Evolutionary conservation across 2,113 vertebrate species (phyloP).

Genomic region (Calonectris borealis): DNA sequence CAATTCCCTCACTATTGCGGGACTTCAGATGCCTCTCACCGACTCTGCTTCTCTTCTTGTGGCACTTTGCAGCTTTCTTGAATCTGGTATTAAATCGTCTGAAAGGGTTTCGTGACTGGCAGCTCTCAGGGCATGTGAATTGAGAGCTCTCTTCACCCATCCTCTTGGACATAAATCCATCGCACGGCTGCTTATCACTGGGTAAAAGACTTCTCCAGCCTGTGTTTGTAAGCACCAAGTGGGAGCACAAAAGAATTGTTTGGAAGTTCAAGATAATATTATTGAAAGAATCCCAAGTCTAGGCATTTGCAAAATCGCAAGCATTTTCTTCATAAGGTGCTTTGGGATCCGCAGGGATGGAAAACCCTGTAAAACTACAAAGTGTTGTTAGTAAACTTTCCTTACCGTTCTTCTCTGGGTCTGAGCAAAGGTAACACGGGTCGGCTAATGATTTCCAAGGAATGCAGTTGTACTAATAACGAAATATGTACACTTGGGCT

Average conservation of each 20-base stretch:
- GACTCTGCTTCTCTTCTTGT: background rate
- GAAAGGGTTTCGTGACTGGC: background rate
- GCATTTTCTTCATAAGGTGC: background rate
- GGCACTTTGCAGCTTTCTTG: background rate
- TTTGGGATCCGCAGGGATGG: background rate
- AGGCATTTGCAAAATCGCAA: background rate
- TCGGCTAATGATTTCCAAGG: background rate
- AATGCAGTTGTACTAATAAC: conserved; percentile 5
- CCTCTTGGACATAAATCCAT: background rate
- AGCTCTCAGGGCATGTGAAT: background rate
- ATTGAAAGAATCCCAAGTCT: background rate
- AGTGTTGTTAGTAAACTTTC: background rate
- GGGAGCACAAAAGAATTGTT: background rate
- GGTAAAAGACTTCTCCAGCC: background rate
- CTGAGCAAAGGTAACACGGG: background rate
- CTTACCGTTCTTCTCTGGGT: background rate
- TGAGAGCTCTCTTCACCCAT: background rate
- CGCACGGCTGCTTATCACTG: background rate
- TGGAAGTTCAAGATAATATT: background rate
- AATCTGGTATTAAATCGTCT: background rate
- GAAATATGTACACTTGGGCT: background rate
- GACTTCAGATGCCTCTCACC: background rate
- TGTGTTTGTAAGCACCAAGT: background rate
- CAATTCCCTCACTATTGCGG: background rate
- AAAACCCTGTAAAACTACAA: background rate